These are phyloP conservation scores for Nineta flava DNA, from an alignment of 2,888 invertebrate genomes.

Conservation along the genomic window DNA sequence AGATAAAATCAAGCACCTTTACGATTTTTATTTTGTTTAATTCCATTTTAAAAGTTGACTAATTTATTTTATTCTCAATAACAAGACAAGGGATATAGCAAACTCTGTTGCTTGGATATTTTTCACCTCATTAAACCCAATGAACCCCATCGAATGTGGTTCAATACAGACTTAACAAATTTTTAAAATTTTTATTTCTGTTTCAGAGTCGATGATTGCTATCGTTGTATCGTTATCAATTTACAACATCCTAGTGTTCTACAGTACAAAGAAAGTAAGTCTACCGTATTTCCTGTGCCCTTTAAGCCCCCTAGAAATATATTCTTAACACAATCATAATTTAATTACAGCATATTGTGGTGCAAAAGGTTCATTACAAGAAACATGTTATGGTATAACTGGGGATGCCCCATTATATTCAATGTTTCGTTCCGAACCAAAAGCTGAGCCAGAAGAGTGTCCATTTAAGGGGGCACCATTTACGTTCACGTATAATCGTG, in stretches of 20 bases:
- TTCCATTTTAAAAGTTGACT: no score
- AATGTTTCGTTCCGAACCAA: constrained; percentile 54
- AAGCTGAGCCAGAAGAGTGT: constrained; percentile 54
- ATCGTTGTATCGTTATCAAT: constrained; percentile 60
- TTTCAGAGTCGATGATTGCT: constrained; percentile 48
- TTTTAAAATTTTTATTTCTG: constrained; percentile 5
- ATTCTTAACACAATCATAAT: no score
- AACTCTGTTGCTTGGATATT: no score
- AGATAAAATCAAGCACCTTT: no score
- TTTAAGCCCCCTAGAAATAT: not conserved
- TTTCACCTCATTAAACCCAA: no score
- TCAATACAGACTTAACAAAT: no score
- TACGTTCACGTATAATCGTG: constrained; percentile 63
- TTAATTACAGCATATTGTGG: constrained; percentile 41
- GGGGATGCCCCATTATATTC: constrained; percentile 60
- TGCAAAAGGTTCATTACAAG: constrained; percentile 36
- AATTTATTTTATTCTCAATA: not conserved
- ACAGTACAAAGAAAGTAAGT: constrained; percentile 74
- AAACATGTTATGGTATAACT: constrained; percentile 49
- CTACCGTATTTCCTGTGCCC: constrained; percentile 4
- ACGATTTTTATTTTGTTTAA: no score
- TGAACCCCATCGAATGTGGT: no score
- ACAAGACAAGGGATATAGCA: not conserved
- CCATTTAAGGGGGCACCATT: constrained; percentile 70
- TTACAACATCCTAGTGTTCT: constrained; percentile 60